Base-by-base conservation (phyloP, 2,888 invertebrate species). In the Hyles lineata region DNA sequence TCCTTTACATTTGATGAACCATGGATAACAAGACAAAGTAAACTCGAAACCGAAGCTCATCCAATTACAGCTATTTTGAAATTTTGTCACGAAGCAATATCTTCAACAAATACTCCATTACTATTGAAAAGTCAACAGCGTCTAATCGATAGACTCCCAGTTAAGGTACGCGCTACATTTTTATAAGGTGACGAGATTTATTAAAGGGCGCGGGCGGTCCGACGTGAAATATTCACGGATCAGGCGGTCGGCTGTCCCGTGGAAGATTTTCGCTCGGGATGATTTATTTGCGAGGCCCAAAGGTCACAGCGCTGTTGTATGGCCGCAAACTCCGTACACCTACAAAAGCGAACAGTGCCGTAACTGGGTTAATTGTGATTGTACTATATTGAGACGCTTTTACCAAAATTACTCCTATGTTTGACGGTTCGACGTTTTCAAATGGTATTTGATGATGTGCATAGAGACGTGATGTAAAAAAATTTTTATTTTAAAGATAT, bases 211-310 rank as follows among this genome's bases (percentile, higher is more conserved):
- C 77, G 79, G 76, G 73, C 74, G 80, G 77, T 74, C 73, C 78
- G 82, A 80, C 86, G 87, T 90, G 87, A 91, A 90, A 91, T 91
- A 91, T 91, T 91, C 84, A 90, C 85, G 88, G 88, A 83, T 84
- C 83, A 83, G 82, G 83, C 86, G 82, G 74, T 79, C 82, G 80
- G 83, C 79, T 84, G 85, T 87, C 85, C 82, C 79, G 80, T 76
- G 76, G 82, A 85, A 87, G 80, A 83, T 83, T 81, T 85, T 83
- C 83, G 80, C 80, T 78, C 75, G 79, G 80, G 85, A 87, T 89
- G 90, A 89, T 90, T 89, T 90, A 90, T 90, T 85, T 80, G 79
- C 71, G 72, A 71, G 69, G 69, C 52, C 63, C 67, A 74, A 71
- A 73, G 73, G 73, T 73, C 73, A 73, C 62, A 60, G 72, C 58